Percentiles rank a stretch among this genome's conserved stretches.
These are phyloP conservation scores for Drosophila kambysellisi DNA, from an alignment of 2,888 invertebrate genomes.

Conservation along the genomic window DNA sequence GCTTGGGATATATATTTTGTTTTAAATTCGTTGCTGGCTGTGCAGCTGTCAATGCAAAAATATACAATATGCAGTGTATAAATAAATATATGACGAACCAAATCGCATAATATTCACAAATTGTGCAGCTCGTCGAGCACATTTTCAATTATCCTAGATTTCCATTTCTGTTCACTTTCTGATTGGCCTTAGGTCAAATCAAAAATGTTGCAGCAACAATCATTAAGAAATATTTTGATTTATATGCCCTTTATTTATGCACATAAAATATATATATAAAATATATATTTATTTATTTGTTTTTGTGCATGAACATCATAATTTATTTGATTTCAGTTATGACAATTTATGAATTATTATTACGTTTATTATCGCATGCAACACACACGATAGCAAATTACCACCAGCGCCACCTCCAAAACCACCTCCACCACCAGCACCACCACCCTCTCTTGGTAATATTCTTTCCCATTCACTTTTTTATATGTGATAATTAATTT, in stretches of 20 bases:
- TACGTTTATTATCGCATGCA: conserved; percentile 34
- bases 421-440: not conserved
- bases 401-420: not conserved
- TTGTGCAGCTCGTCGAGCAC: conserved; percentile 6
- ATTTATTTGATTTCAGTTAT: conserved; percentile 28
- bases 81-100: not conserved
- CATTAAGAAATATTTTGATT: conserved; percentile 45
- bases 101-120: not conserved
- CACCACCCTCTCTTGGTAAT: too few relatives aligned
- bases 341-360: conserved; percentile 42
- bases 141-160: not conserved
- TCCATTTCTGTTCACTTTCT: not conserved
- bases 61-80: not conserved
- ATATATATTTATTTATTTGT: not conserved
- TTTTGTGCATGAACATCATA: not conserved
- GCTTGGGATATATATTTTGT: too few relatives aligned
- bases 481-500: not conserved
- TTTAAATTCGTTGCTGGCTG: conserved; percentile 14
- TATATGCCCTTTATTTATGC: conserved; percentile 19
- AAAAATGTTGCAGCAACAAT: conserved; percentile 27
- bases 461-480: not conserved
- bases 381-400: not conserved
- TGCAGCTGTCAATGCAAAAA: not conserved
- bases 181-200: not conserved
- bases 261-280: not conserved